Evolutionary conservation across 2,888 invertebrate species (phyloP).

Genomic region (Cantharis rufa): DNA sequence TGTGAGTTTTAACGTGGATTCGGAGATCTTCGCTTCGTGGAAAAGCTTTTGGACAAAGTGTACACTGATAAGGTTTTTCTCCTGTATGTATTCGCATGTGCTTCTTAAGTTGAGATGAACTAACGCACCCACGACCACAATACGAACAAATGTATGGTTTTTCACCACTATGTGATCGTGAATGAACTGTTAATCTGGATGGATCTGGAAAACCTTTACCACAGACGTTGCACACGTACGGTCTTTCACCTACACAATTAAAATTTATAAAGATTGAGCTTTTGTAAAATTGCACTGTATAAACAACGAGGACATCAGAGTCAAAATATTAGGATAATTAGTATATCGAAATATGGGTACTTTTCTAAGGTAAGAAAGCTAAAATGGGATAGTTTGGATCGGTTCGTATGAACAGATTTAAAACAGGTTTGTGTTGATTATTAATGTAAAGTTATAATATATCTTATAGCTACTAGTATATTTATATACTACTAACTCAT

Average conservation of each 20-base stretch:
- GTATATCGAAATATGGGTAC: too few species aligned
- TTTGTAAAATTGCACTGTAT: not conserved
- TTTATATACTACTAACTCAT: too few species aligned
- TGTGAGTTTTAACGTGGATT: conserved; percentile 53
- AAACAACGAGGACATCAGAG: not conserved
- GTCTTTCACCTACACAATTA: conserved; percentile 51
- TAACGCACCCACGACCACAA: conserved; percentile 52
- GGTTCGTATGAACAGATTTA: too few species aligned
- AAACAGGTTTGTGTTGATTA: too few species aligned
- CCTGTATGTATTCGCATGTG: conserved; percentile 57
- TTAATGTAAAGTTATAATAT: too few species aligned
- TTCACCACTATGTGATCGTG: conserved; percentile 56
- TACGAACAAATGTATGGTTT: conserved; percentile 51
- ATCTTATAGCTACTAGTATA: too few species aligned
- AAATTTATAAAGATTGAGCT: not conserved
- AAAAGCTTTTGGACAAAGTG: conserved; percentile 51
- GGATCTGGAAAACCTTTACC: conserved; percentile 59
- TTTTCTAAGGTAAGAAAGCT: too few species aligned
- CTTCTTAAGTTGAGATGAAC: conserved; percentile 55
- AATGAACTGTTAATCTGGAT: conserved; percentile 58
- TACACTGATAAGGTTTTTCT: conserved; percentile 56
- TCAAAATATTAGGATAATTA: not conserved
- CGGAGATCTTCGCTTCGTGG: conserved; percentile 51
- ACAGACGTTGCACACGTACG: conserved; percentile 54
- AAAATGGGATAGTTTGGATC: too few species aligned